Evolutionary conservation across 37 sponge, comb jelly and placozoan genomes (phyloP), one percentile per base, ranked within the genome.

Genomic region (Aplysina aerophoba): DNA sequence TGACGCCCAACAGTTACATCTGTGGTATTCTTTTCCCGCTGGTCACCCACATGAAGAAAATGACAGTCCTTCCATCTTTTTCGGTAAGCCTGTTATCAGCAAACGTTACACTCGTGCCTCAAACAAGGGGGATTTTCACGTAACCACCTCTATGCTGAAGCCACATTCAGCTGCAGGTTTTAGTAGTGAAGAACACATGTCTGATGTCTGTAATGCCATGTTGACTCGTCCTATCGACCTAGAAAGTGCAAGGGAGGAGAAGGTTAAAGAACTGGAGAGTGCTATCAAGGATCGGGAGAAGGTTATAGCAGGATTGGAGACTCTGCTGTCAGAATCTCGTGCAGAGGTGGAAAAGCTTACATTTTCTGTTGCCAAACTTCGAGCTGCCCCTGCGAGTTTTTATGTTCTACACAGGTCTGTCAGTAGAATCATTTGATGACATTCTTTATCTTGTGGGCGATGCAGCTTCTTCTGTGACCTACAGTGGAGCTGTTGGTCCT

Each of bases 11-110:
- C 80, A 53, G 53, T 55, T 79, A 79, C 30, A 22, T 79, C 80
- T 79, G 80, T 55, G 80, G 80, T 55, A 50, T 79, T 55, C 80
- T 79, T 79, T 79, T 28, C 80, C 55, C 3, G 30, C 80, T 44
- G 55, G 55, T 50, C 56, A 79, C 27, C 56, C 80, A 11, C 15
- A 71, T 33, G 36, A 2, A 27, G 73, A 71, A 71, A 35, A 34
- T 33, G 73, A 36, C 36, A 71, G 35, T 71, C 73, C 73, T 71
- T 27, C 73, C 2, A 71, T 35, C 31, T 71, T 71, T 37, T 5
- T 28, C 35, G 37, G 73, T 33, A 71, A 71, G 36, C 73, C 73
- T 33, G 73, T 71, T 33, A 71, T 14, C 36, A 33, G 31, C 31
- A 71, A 71, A 33, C 35, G 28, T 34, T 71, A 27, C 36, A 71